phyloP scores from a whole-genome alignment of 2,888 invertebrate species.

The Polia nebulosa region DNA sequence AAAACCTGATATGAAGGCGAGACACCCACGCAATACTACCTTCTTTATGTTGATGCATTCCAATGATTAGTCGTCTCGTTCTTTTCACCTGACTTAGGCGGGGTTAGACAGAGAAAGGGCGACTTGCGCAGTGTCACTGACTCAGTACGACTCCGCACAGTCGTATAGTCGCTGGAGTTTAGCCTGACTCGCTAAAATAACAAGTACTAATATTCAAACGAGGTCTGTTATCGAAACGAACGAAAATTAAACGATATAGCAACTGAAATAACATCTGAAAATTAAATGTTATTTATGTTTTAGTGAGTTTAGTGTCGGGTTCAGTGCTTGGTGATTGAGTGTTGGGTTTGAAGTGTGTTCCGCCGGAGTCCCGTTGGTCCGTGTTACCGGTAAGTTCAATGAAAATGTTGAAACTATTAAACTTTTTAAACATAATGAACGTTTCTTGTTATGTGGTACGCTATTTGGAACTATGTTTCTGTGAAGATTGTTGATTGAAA shows the following conservation, averaged over 20 bases:
- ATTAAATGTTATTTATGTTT: constrained; percentile 62
- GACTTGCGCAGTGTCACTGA: constrained; percentile 89
- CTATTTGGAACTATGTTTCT: constrained; percentile 21
- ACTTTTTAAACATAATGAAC: constrained; percentile 33
- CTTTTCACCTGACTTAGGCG: constrained; percentile 59
- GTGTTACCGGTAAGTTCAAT: constrained; percentile 80
- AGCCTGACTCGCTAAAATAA: constrained; percentile 62
- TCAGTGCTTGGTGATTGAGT: constrained; percentile 69
- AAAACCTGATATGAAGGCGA: constrained; percentile 73
- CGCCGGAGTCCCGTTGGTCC: constrained; percentile 84
- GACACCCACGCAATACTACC: constrained; percentile 78
- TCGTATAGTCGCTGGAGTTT: constrained; percentile 72
- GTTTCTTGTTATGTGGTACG: not conserved
- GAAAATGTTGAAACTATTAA: constrained; percentile 80
- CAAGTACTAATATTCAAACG: constrained; percentile 57
- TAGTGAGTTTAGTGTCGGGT: constrained; percentile 69
- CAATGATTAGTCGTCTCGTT: constrained; percentile 78
- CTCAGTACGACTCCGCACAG: constrained; percentile 83
- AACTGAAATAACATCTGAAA: constrained; percentile 70
- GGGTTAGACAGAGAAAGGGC: constrained; percentile 77
- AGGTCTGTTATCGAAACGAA: constrained; percentile 76
- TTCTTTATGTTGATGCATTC: constrained; percentile 83
- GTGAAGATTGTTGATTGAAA: constrained; percentile 17
- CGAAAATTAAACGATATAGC: constrained; percentile 79
- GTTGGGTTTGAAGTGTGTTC: constrained; percentile 72